Base-by-base conservation (phyloP, 2,888 invertebrate species). In the Phortica magna region DNA sequence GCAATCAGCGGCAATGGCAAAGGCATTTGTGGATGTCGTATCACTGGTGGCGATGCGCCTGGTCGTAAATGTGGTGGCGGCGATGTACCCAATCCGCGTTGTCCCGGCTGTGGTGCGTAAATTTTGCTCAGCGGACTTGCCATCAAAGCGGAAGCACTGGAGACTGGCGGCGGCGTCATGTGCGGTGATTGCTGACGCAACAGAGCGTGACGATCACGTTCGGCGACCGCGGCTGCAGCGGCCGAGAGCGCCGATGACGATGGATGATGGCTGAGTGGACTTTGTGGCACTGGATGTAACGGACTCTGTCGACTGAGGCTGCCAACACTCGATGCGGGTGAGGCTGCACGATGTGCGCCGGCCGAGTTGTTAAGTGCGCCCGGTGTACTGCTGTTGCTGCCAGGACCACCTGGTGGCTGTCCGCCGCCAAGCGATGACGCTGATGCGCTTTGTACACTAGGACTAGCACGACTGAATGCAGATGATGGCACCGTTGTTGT, bases 41-140 rank as follows among this genome's bases (percentile, higher is more conserved):
- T 91, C 19, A 94, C 94, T 9, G 94, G 94, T 42, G 93, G 93
- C 67, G 93, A 92, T 41, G 94, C 93, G 75, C 92, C 92, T 1
- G 92, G 92, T 19, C 92, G 85, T 77, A 92, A 80, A 80, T 92
- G 92, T 14, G 91, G 92, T 10, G 92, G 91, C 12, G 92, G 92
- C n/a, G 92, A 91, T 3, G 92, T 90, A 5, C 94, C 94, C 87
- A 94, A 92, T 80, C 93, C 93, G 39, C 93, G 90, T 72, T 93
- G 93, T 53, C 93, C 93, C 55, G 90, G 89, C 80, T 94, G 93
- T 41, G 93, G 93, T n/a, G 91, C 92, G 76, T 92, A 92, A 90
- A 92, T 92, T 82, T 92, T 92, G 80, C 91, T 92, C 65, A 92
- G 83, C 31, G 92, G 92, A 83, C 92, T 92, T 43, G 91, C 91